Percentiles rank a stretch among this genome's conserved stretches.
Conservation (phyloP, 1,140 invertebrate genomes). For the Eriosoma lanigerum region DNA sequence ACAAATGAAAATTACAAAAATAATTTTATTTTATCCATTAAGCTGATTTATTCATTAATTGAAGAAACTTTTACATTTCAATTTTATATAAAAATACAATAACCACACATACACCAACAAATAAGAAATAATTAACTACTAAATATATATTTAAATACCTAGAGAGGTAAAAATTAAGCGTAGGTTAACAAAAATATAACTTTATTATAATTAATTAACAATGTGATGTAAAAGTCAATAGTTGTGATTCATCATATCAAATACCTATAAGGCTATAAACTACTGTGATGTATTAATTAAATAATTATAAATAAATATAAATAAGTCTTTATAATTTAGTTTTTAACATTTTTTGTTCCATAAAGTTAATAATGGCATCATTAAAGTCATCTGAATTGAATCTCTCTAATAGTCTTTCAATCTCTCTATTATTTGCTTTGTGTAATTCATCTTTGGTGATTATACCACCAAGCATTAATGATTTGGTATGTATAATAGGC, state of each 20-base stretch:
- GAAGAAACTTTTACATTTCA: too few species aligned
- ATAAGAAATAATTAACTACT: too few species aligned
- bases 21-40: too few species aligned
- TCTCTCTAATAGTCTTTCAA: conserved; percentile 44
- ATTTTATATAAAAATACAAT: too few species aligned
- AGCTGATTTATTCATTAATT: too few species aligned
- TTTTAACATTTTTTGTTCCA: conserved; percentile 36
- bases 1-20: too few species aligned
- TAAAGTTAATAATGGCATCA: conserved; percentile 2
- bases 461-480: conserved; percentile 20
- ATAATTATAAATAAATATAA: neutral
- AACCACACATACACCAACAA: too few species aligned
- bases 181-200: too few species aligned
- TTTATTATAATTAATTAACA: neutral
- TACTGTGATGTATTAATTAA: neutral
- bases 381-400: conserved; percentile 34
- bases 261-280: neutral
- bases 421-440: conserved; percentile 42
- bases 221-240: conserved; percentile 19
- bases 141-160: too few species aligned
- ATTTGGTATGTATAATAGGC: conserved; percentile 38
- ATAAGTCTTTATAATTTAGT: conserved; percentile 7
- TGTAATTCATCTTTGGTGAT: conserved; percentile 27
- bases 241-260: neutral
- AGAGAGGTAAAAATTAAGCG: too few species aligned